These are phyloP conservation scores for Lacanobia wlatinum DNA, from an alignment of 2,888 invertebrate genomes.

Conservation along the genomic window DNA sequence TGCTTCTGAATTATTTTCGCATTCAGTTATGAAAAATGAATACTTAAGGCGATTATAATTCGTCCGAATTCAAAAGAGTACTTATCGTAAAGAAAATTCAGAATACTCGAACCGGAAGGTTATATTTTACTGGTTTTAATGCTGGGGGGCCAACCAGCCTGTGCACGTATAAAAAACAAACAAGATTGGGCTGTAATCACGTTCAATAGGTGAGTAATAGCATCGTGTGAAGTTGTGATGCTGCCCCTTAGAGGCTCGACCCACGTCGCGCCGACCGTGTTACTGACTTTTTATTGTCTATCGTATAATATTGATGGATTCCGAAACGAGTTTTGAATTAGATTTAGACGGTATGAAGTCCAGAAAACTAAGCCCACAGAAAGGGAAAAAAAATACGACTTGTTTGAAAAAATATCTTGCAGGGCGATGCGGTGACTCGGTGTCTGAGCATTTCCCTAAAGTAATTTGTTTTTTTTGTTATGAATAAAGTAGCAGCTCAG, in stretches of 20 bases:
- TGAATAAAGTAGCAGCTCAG: constrained; percentile 54
- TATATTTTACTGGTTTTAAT: constrained; percentile 15
- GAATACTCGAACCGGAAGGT: constrained; percentile 8
- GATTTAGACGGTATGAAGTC: constrained; percentile 60
- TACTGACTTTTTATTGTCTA: constrained; percentile 67
- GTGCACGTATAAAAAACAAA: constrained; percentile 56
- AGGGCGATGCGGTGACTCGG: constrained; percentile 31
- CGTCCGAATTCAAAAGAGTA: constrained; percentile 18
- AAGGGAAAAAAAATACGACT: constrained; percentile 40
- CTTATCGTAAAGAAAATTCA: constrained; percentile 26
- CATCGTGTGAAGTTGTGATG: constrained; percentile 65
- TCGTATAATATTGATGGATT: constrained; percentile 72
- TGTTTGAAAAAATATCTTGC: constrained; percentile 45
- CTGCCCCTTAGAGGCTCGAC: constrained; percentile 63
- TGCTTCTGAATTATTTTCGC: constrained; percentile 14
- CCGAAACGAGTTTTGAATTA: constrained; percentile 70
- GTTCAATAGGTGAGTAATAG: constrained; percentile 70
- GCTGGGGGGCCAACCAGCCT: neutral
- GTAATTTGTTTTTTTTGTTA: constrained; percentile 58
- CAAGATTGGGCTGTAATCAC: constrained; percentile 68
- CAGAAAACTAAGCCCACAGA: constrained; percentile 41
- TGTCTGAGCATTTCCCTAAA: constrained; percentile 43
- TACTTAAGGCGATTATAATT: constrained; percentile 14
- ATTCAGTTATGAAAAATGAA: constrained; percentile 8
- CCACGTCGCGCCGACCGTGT: constrained; percentile 53